Evolutionary conservation across 1,140 invertebrate species (phyloP).

Genomic region (Probaryconus sp.): DNA sequence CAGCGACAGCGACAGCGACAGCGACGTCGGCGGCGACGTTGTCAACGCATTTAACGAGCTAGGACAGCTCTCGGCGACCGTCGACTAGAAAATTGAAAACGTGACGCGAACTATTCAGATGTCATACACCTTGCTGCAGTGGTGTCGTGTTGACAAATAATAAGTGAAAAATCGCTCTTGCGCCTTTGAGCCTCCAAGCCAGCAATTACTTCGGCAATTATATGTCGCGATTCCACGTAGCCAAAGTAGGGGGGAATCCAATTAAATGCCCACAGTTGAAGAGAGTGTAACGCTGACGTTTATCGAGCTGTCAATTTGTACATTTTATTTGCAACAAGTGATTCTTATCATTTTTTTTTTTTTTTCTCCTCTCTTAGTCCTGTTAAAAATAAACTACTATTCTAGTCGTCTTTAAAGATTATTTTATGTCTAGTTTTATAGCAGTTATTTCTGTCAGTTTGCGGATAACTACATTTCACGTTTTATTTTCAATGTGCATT

Average conservation of each 20-base stretch:
- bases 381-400: too few relatives aligned
- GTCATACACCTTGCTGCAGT: conserved; percentile 60
- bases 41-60: conserved; percentile 73
- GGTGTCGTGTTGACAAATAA: conserved; percentile 66
- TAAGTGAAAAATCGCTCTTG: conserved; percentile 71
- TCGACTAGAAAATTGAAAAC: conserved; percentile 77
- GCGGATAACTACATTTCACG: too few relatives aligned
- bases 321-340: background rate
- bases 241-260: conserved; percentile 24
- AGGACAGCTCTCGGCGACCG: conserved; percentile 71
- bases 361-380: too few relatives aligned
- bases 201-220: conserved; percentile 69
- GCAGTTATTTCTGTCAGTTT: too few relatives aligned
- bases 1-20: too few relatives aligned
- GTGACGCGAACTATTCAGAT: conserved; percentile 72
- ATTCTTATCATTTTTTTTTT: too few relatives aligned
- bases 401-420: too few relatives aligned
- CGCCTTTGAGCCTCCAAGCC: conserved; percentile 39
- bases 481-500: too few relatives aligned
- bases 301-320: background rate
- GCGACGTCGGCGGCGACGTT: conserved; percentile 71
- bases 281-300: background rate
- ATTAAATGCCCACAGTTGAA: conserved; percentile 14
- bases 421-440: too few relatives aligned
- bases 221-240: background rate